Base-by-base conservation (phyloP, 37 sponge, comb jelly and placozoan genomes). In the Tethya wilhelma region DNA sequence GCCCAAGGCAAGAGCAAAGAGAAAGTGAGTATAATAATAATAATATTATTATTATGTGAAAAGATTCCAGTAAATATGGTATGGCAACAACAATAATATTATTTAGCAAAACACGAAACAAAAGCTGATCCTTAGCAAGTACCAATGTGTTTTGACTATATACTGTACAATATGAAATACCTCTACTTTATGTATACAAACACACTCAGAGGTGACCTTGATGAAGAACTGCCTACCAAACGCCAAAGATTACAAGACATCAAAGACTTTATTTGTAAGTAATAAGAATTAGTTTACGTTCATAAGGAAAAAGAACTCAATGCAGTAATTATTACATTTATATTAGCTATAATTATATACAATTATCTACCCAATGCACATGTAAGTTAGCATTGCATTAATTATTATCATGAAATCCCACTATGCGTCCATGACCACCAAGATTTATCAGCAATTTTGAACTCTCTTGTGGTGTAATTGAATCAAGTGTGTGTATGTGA, bases 1-100 rank as follows among this genome's bases (percentile, higher is more conserved):
- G 30, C 99, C 99, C 11, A 96, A 96, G 58, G 69, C 93, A 25
- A 89, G 91, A 59, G 95, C 97, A 34, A 91, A 93, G 45, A 98
- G 96, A 84, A 86, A 84, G 92, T 90, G 26, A 44, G 79, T 42
- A 11, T 1, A 23, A 34, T n/a, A n/a, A n/a, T n/a, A n/a, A n/a
- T n/a, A n/a, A n/a, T n/a, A n/a, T n/a, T n/a, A n/a, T n/a, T n/a
- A n/a, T 23, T 41, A n/a, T n/a, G n/a, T 75, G n/a, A 40, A 33
- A 25, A 68, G 6, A 5, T 5, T n/a, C n/a, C n/a, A n/a, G n/a
- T n/a, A n/a, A n/a, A n/a, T n/a, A n/a, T n/a, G n/a, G n/a, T n/a
- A n/a, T n/a, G n/a, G n/a, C n/a, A n/a, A n/a, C n/a, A n/a, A n/a
- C n/a, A n/a, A n/a, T n/a, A n/a, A n/a, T n/a, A n/a, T n/a, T n/a